These are phyloP conservation scores for Syritta pipiens DNA, from an alignment of 2,888 invertebrate genomes.

Conservation along the genomic window DNA sequence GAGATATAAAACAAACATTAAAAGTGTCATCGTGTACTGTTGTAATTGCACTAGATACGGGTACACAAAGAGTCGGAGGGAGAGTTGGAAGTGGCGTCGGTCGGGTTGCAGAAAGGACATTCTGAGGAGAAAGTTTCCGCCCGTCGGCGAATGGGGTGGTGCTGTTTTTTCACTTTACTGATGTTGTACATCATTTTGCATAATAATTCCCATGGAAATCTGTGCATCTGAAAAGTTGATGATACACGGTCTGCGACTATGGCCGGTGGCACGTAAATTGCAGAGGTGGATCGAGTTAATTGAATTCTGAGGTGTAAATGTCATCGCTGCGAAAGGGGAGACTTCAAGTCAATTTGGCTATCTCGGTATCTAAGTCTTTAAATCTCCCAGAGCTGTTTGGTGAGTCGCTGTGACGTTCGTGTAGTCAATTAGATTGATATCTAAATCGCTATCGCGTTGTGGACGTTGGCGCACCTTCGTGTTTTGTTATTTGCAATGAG, in stretches of 20 bases:
- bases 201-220: conserved; percentile 53
- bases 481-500: conserved; percentile 44
- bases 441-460: conserved; percentile 30
- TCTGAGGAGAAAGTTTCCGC: conserved; percentile 45
- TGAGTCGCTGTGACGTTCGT: conserved; percentile 11
- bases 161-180: conserved; percentile 27
- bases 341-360: conserved; percentile 58
- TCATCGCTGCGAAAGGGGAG: conserved; percentile 40
- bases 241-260: neutral
- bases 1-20: conserved; percentile 61
- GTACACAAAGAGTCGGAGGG: neutral
- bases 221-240: conserved; percentile 35
- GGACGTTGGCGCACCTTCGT: conserved; percentile 58
- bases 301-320: conserved; percentile 64
- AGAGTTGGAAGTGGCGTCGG: neutral
- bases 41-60: conserved; percentile 48
- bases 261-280: conserved; percentile 12
- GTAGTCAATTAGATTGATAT: conserved; percentile 55
- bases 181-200: conserved; percentile 62
- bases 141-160: neutral
- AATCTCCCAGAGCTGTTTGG: conserved; percentile 38
- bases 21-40: conserved; percentile 59
- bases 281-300: conserved; percentile 44
- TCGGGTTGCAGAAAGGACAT: conserved; percentile 13
- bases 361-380: conserved; percentile 29